Evolutionary conservation across 1,140 invertebrate genomes (phyloP), one percentile per base, ranked within the genome.

Genomic region (Leptinotarsa lineolata): DNA sequence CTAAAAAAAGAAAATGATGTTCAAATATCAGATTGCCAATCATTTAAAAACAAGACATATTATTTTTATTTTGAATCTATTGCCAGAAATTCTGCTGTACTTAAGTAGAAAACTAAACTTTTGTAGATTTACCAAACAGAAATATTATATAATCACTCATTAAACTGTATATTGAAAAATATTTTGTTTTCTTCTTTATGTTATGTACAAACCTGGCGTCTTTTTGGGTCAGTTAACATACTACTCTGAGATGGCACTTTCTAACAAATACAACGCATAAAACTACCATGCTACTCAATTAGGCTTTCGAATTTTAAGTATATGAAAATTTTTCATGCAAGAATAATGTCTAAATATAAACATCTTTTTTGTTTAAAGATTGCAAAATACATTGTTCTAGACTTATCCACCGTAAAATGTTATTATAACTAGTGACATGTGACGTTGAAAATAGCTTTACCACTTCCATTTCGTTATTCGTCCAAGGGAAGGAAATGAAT

Each of bases 221-320:
- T 83, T 83, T 84, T 84, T 84, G 83, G 82, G 83, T 82, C 79
- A 78, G 82, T 83, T 83, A 74, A 79, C 78, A 84, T 78, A 79
- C 74, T 80, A 79, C 73, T 81, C 74, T 66, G 73, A 77, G 76
- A 83, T 83, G 81, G 82, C 82, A 83, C 81, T 79, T 74, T 77
- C 76, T 78, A 80, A 81, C 75, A 74, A 77, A 81, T 81, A 83
- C 77, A 81, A 79, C 79, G 76, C 78, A 78, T 75, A 74, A 71
- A 73, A 77, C 81, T 83, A 83, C 81, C 81, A 83, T 83, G 81
- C 81, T 77, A 77, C 70, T 75, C 61, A 80, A 77, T 79, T 79
- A 78, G 78, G 78, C 77, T 80, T 75, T 78, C 75, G 76, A 79
- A 73, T 72, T 74, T 45, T 24, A 69, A 63, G 24, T 68, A 54